Evolutionary conservation across 2,113 vertebrate genomes (phyloP).

Genomic region (Prionailurus viverrinus): DNA sequence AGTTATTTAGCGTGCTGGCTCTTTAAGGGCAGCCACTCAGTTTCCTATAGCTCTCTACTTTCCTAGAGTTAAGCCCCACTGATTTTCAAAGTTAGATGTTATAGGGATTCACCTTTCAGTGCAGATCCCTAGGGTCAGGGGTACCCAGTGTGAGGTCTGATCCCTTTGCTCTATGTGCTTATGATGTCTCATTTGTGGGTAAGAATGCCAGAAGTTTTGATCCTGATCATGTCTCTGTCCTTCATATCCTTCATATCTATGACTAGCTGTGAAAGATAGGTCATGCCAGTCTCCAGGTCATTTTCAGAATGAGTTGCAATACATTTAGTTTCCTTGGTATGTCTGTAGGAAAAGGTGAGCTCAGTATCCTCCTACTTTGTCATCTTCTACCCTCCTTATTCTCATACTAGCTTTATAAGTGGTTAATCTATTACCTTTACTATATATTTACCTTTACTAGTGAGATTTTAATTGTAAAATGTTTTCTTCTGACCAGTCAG

Average conservation of each 20-base stretch:
- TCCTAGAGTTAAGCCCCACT: background rate
- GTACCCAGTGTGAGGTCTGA: background rate
- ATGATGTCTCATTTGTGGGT: background rate
- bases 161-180: background rate
- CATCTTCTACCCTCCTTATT: background rate
- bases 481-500: background rate
- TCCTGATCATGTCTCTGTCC: background rate
- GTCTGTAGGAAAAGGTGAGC: background rate
- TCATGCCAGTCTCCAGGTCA: background rate
- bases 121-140: background rate
- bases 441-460: background rate
- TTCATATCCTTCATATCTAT: background rate
- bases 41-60: background rate
- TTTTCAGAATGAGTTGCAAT: background rate
- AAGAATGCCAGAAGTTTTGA: background rate
- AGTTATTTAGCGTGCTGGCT: background rate
- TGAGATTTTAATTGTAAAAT: background rate
- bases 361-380: background rate
- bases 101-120: background rate
- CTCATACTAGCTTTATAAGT: background rate
- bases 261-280: background rate
- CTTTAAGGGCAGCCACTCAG: background rate
- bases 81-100: background rate
- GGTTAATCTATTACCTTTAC: background rate
- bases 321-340: background rate